phyloP scores from a whole-genome alignment of 2,113 vertebrate genomes.

The Neogobius melanostomus region DNA sequence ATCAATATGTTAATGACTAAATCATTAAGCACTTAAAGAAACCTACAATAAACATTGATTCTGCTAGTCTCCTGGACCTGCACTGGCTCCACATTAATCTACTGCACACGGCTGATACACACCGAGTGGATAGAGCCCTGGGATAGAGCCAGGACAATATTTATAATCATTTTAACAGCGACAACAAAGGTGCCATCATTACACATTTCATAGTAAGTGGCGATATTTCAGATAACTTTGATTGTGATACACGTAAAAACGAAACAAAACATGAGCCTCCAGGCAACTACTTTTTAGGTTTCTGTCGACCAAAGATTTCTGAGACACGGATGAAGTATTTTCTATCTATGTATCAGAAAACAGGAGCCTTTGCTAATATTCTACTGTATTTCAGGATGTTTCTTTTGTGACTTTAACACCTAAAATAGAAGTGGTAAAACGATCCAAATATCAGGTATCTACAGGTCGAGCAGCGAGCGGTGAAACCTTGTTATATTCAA shows the following conservation, averaged over 20 bases:
- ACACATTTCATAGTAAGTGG: background rate
- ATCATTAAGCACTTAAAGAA: conserved; percentile 99
- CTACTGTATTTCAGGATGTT: too few relatives aligned
- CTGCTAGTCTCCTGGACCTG: conserved; percentile 83
- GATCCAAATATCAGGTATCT: background rate
- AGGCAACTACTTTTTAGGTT: too few relatives aligned
- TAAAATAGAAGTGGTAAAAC: background rate
- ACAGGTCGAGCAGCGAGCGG: background rate
- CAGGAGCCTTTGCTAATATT: too few relatives aligned
- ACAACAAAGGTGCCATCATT: background rate
- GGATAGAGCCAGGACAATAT: conserved; percentile 17
- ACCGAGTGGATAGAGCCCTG: conserved; percentile 65
- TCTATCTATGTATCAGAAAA: too few relatives aligned
- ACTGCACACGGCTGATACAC: conserved; percentile 96
- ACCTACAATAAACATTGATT: conserved; percentile 97
- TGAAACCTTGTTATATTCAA: background rate
- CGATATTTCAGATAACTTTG: too few relatives aligned
- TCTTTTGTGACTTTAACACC: background rate
- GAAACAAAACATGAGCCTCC: too few relatives aligned
- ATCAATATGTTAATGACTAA: conserved; percentile 99
- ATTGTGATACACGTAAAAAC: too few relatives aligned
- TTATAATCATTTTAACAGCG: background rate
- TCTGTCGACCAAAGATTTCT: too few relatives aligned
- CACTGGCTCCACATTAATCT: conserved; percentile 92
- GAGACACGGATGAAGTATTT: too few relatives aligned